These are phyloP conservation scores for Dendroctonus ponderosae DNA, from an alignment of 1,140 invertebrate genomes.

Conservation along the genomic window DNA sequence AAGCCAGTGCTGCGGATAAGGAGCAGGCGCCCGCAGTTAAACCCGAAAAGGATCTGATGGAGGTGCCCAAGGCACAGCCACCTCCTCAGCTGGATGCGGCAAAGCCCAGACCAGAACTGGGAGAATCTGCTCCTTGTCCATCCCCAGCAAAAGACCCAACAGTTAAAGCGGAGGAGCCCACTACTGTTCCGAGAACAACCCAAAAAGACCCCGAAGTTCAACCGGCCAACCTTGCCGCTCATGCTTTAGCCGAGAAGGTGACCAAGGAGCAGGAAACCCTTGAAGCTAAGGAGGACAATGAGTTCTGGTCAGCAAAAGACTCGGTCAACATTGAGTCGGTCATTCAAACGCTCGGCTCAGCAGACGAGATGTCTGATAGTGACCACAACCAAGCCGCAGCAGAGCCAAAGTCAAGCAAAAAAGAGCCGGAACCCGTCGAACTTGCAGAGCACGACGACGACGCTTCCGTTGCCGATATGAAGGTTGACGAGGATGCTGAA, in stretches of 20 bases:
- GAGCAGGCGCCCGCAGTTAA: not conserved
- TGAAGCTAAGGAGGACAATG: constrained; percentile 55
- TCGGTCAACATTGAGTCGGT: constrained; percentile 72
- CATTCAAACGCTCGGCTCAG: constrained; percentile 65
- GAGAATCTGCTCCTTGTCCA: not conserved
- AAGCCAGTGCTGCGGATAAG: constrained; percentile 5
- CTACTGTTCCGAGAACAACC: not conserved
- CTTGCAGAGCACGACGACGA: constrained; percentile 2
- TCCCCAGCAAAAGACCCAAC: not conserved
- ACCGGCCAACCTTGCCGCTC: not conserved
- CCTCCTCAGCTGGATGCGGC: too few species aligned
- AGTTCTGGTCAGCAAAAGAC: constrained; percentile 74
- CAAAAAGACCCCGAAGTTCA: constrained; percentile 30
- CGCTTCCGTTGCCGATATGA: not conserved
- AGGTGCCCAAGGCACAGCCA: too few species aligned
- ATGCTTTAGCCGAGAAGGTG: too few species aligned
- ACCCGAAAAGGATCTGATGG: too few species aligned
- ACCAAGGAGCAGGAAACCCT: too few species aligned
- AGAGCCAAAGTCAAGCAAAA: constrained; percentile 13
- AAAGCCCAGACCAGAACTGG: too few species aligned
- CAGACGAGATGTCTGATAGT: constrained; percentile 51
- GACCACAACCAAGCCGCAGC: constrained; percentile 11
- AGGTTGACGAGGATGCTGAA: constrained; percentile 18
- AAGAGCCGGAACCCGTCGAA: not conserved
- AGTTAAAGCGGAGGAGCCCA: not conserved